These are phyloP conservation scores for Turdus rufiventris DNA, from an alignment of 2,113 vertebrate species.

Conservation along the genomic window DNA sequence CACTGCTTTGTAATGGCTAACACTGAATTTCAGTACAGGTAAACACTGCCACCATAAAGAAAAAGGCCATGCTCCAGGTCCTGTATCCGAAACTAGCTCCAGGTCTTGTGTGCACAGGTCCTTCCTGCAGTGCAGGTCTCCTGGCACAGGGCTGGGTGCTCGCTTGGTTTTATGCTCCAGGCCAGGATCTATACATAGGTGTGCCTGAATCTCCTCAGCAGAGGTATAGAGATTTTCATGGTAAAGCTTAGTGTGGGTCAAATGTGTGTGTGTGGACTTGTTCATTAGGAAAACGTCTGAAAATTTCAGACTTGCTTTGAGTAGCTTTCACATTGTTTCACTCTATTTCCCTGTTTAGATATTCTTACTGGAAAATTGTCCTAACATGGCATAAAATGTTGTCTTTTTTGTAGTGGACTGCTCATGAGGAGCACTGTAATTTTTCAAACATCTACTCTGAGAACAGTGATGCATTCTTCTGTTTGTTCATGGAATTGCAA, in stretches of 20 bases:
- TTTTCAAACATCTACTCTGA: neutral
- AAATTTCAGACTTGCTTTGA: neutral
- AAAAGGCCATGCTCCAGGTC: neutral
- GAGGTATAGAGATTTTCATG: neutral
- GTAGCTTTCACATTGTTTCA: neutral
- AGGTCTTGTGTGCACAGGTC: fast-evolving
- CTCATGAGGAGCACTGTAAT: neutral
- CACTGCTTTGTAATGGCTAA: neutral
- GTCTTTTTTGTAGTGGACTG: neutral
- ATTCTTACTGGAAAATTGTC: neutral
- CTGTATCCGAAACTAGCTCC: neutral
- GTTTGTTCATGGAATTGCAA: neutral
- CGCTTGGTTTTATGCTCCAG: neutral
- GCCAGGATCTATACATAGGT: neutral
- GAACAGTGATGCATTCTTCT: neutral
- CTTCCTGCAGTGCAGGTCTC: neutral
- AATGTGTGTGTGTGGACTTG: neutral
- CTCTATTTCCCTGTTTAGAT: neutral
- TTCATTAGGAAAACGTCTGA: neutral
- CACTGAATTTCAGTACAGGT: neutral
- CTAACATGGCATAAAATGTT: neutral
- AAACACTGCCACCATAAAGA: neutral
- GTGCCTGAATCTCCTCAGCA: neutral
- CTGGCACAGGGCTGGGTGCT: neutral
- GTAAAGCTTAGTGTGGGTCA: neutral